Base-by-base conservation (phyloP, 2,113 vertebrate species). In the Trichechus manatus region DNA sequence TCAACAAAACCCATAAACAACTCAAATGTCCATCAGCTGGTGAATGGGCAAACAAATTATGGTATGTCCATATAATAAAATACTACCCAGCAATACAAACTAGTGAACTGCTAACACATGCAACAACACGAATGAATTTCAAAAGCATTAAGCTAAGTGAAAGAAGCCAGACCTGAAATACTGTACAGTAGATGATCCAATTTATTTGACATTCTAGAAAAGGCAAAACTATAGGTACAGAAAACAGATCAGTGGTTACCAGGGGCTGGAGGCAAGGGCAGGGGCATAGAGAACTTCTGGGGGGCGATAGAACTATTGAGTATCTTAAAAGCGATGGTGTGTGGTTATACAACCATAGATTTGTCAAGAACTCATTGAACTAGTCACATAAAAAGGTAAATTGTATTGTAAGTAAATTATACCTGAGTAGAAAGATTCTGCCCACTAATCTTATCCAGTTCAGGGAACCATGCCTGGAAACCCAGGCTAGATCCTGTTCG, bases 391-490 rank as follows among this genome's bases (percentile, higher is more conserved):
- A 81, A 96, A 93, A 88, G 47, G 47, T 75, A 53, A 61, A 56
- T 82, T 88, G n/a, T 22, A 77, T 39, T 78, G 20, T 33, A 66
- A 47, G n/a, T 36, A 92, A 92, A 87, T 92, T 88, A 81, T 13
- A 47, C 27, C 56, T 97, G 74, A 81, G 25, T 90, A n/a, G 50
- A 87, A 96, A 72, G 77, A 86, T 19, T 53, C 63, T 93, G 39
- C 33, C 25, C 59, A 29, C 29, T 85, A 66, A 68, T 88, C 44
- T 72, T 50, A 66, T 20, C 13, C 42, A 74, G 31, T 89, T 78
- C 36, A 86, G 29, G 36, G 44, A 94, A 59, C 63, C 25, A 20
- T 39, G 10, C 29, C 61, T 89, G 7, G 31, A 91, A 83, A 42
- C 33, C 19, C 13, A 66, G 70, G 19, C 77, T 59, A 59, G 6